Evolutionary conservation across 2,797 vertebrate species (phyloP), one percentile per base, ranked within the genome.

Genomic region (Onychomys leucogaster): DNA sequence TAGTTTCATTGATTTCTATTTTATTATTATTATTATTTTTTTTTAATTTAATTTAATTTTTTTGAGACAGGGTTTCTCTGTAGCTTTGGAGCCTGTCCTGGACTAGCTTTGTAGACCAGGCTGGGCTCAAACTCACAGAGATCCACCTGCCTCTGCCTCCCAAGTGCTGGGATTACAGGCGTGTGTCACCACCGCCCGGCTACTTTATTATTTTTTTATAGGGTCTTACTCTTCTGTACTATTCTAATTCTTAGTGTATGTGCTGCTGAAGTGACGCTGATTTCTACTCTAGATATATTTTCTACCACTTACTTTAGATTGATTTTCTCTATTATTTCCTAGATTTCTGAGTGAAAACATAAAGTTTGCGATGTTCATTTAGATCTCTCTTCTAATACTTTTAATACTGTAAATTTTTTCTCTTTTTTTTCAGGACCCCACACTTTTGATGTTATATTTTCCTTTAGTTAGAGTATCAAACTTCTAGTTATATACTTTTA

Each of bases 301-400:
- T 80, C 37, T 67, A 19, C 21, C 46, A 37, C 59, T 85, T 86
- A 69, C 75, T 91, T 91, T 93, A 78, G 76, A 41, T 92, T 94
- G 95, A 94, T 87, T 78, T 87, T 94, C 37, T 49, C 57, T 46
- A 29, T 77, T 16, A 84, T 80, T 94, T 93, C 71, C 4, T 67
- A 52, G 71, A 91, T 89, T 92, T 12, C 13, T 80, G 76, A 27
- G 41, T 69, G 43, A 46, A 87, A 87, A 95, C 46, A 32, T 78
- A 71, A 81, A 46, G 37, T 71, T 71, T 43, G 32, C 90, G 34
- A 57, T 57, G 32, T 73, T 29, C 76, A 69, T 93, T 61, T 73
- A 88, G 3, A 59, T 83, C 17, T 86, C 49, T 19, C 49, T 19
- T 94, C 34, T 84, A 37, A 65, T 97, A 43, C 67, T 96, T 96